phyloP scores from a whole-genome alignment of 2,113 vertebrate genomes.

The Apistogramma diplotaenia region DNA sequence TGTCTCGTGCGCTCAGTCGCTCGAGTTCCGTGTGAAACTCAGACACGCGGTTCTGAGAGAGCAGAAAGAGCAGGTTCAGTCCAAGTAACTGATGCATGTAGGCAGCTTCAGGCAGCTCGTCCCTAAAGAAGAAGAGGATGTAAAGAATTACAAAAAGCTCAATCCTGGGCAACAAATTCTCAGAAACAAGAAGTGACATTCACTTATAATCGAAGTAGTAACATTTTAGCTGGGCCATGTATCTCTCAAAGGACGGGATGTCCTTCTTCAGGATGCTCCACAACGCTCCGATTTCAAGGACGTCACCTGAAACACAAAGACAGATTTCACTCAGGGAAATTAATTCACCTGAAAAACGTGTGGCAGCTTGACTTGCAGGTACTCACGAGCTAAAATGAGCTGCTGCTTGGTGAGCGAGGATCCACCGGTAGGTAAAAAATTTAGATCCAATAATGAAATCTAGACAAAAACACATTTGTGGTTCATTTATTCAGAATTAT shows the following conservation, averaged over 20 bases:
- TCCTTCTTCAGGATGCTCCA: conserved; percentile 94
- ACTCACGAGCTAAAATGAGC: conserved; percentile 91
- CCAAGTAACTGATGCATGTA: conserved; percentile 93
- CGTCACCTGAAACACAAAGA: conserved; percentile 81
- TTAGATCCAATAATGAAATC: conserved; percentile 89
- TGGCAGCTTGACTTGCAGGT: background rate
- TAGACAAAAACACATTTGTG: conserved; percentile 28
- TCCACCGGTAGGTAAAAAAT: conserved; percentile 88
- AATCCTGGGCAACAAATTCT: background rate
- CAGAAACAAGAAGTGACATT: conserved; percentile 40
- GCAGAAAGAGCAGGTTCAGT: conserved; percentile 92
- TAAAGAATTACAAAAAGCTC: background rate
- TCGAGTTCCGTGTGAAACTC: conserved; percentile 98
- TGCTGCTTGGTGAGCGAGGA: conserved; percentile 88
- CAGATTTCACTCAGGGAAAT: background rate
- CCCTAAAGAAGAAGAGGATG: conserved; percentile 72
- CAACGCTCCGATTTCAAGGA: conserved; percentile 91
- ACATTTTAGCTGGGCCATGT: conserved; percentile 95
- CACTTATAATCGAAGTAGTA: conserved; percentile 98
- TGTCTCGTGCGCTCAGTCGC: conserved; percentile 87
- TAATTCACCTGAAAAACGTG: background rate
- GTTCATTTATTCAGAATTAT: background rate
- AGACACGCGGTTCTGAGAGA: conserved; percentile 94
- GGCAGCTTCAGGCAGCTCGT: conserved; percentile 88
- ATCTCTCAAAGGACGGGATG: conserved; percentile 92